phyloP scores from a whole-genome alignment of 1,140 invertebrate genomes.

The Trissolcus basalis region DNA sequence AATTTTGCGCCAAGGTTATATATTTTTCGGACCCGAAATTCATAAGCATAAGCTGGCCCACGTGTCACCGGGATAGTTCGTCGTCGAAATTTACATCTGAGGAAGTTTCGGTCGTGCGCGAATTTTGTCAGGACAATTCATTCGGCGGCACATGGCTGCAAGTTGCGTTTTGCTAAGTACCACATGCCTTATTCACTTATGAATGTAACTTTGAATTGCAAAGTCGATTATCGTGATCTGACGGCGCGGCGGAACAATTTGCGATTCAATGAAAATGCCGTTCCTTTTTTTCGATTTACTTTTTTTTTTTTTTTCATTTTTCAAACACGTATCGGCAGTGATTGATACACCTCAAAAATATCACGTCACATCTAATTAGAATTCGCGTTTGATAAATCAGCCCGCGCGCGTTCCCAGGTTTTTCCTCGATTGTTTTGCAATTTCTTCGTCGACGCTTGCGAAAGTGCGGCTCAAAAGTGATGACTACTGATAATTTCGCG shows the following conservation, averaged over 20 bases:
- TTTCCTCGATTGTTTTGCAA: conserved; percentile 56
- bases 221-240: conserved; percentile 34
- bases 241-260: conserved; percentile 22
- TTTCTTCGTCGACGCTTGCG: conserved; percentile 40
- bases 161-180: conserved; percentile 35
- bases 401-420: conserved; percentile 40
- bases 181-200: conserved; percentile 27
- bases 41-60: conserved; percentile 21
- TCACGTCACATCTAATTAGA: conserved; percentile 45
- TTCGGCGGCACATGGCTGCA: not conserved
- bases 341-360: conserved; percentile 45
- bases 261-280: conserved; percentile 31
- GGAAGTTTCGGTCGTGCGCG: conserved; percentile 44
- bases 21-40: conserved; percentile 65
- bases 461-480: conserved; percentile 41
- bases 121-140: conserved; percentile 34
- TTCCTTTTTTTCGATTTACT: conserved; percentile 2
- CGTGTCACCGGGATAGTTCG: conserved; percentile 12
- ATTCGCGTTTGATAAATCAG: conserved; percentile 38
- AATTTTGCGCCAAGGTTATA: conserved; percentile 63
- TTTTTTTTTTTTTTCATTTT: too few species aligned
- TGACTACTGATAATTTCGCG: conserved; percentile 54
- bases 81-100: conserved; percentile 43
- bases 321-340: conserved; percentile 39
- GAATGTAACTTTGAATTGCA: conserved; percentile 26